Evolutionary conservation across 64 coral and sea anemone species (phyloP), one percentile per base, ranked within the genome.

Genomic region (Catalaphyllia jardinei): DNA sequence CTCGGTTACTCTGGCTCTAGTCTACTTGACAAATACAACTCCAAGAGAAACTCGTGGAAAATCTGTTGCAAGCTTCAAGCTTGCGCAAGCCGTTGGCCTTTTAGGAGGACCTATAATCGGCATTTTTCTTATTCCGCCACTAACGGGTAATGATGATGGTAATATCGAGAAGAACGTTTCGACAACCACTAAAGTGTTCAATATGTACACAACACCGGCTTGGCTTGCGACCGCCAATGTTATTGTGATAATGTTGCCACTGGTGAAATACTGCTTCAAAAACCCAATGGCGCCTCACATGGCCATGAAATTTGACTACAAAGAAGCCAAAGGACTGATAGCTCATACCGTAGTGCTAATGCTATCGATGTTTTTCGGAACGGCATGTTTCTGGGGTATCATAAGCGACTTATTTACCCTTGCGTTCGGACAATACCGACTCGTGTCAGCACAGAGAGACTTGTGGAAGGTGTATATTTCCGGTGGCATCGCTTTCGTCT

Each of bases 381-480:
- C 88, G 18, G 74, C 88, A 30, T 99, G 97, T 80, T 93, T 95
- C 22, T 99, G 97, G 97, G 87, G 91, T n/a, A 73, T 99, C 39
- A 64, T 71, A 1, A 99, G 97, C 28, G 84, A 93, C 39, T 71
- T 93, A 5, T 99, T 95, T 29, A 82, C 82, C 19, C 52, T 99
- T n/a, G 97, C 97, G 18, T 99, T 99, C 75, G 94, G 90, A 17
- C 94, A 99, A 71, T 99, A 99, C 82, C 88, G 90, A 62, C 77
- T 99, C 4, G 62, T 99, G 49, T 67, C 65, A 4, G 29, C 88
- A 4, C 24, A 93, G 25, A 77, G 73, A 38, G 84, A 99, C 22
- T 78, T 93, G 30, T 99, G 97, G 97, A 99, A 99, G 54, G 93
- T 93, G 31, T 99, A 91, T 51, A 85, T 99, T 18, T 93, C 97